Evolutionary conservation across 1,140 invertebrate species (phyloP), one percentile per base, ranked within the genome.

Genomic region (Metopolophium dirhodum): DNA sequence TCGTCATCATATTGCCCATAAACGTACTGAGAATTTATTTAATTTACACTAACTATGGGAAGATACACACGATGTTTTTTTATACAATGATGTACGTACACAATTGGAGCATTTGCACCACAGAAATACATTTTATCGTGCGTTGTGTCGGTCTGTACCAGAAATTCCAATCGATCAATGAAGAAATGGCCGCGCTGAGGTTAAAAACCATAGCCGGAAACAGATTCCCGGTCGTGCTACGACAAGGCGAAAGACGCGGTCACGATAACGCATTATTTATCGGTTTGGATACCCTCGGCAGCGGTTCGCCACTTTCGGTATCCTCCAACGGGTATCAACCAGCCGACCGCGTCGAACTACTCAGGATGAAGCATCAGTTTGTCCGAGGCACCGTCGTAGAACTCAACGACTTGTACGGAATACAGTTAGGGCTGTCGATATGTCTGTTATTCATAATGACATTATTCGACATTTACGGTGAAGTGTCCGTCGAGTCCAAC

Each of bases 351-450:
- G n/a, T 91, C 9, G 91, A 93, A 57, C 82, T 45, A 30, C 35
- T 93, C 26, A 61, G 82, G 11, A 54, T 85, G 26, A 54, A 83
- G 57, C 91, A 93, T 57, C 77, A 93, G 37, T 93, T 85, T 37
- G 49, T 85, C 47, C 41, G 91, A 57, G 47, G 2, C 4, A 26
- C 26, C 8, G n/a, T 61, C 3, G 23, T 11, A 2, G 23, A 86
- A 20, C 23, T 93, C 4, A 93, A 85, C 8, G 20, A 57, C 7
- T 22, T 93, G 20, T 93, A 93, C 35, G 49, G 82, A 0, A 30
- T 93, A 2, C 82, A 86, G n/a, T 2, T 93, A 6, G 82, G 35
- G 45, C 41, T 86, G 35, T 86, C 91, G 0, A 1, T 93, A n/a
- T 86, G 47, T 8, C 30, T 93, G 6, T 9, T 93, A 9, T 86